Conservation (phyloP, 2,797 vertebrate genomes). For the Choloepus didactylus region DNA sequence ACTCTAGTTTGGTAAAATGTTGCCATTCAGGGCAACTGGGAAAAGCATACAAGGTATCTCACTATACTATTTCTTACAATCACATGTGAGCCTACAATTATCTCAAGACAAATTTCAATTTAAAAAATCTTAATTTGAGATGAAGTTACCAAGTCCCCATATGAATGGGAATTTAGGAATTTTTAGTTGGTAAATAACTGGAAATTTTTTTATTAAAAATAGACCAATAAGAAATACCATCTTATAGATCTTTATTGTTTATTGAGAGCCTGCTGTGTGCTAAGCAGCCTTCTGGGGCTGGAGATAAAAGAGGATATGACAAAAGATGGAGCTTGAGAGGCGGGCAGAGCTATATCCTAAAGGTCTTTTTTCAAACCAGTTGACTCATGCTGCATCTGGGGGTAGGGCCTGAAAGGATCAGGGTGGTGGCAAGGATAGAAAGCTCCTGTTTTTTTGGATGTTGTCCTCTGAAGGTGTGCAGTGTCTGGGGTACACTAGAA, state of each 20-base stretch:
- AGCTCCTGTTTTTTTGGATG: no score
- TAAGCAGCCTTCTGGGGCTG: neutral
- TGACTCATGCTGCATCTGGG: neutral
- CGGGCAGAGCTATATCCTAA: neutral
- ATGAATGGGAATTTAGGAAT: slow-evolving; percentile 3
- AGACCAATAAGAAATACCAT: neutral
- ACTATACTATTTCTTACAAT: neutral
- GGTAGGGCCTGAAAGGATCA: neutral
- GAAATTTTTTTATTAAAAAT: neutral
- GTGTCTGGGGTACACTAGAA: neutral
- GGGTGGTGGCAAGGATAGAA: no score
- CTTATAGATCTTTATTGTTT: neutral
- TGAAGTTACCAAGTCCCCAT: neutral
- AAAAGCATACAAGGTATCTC: neutral
- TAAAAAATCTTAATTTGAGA: neutral
- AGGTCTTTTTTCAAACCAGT: neutral
- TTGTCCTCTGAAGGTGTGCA: neutral
- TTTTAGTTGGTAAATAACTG: neutral
- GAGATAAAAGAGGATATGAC: neutral
- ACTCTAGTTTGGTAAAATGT: neutral
- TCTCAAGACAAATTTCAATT: neutral
- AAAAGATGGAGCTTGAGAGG: neutral
- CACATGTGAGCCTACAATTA: neutral
- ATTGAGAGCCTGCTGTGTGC: neutral
- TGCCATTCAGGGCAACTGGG: neutral